Evolutionary conservation across 2,888 invertebrate species (phyloP).

Genomic region (Fissipunctia ypsillon): DNA sequence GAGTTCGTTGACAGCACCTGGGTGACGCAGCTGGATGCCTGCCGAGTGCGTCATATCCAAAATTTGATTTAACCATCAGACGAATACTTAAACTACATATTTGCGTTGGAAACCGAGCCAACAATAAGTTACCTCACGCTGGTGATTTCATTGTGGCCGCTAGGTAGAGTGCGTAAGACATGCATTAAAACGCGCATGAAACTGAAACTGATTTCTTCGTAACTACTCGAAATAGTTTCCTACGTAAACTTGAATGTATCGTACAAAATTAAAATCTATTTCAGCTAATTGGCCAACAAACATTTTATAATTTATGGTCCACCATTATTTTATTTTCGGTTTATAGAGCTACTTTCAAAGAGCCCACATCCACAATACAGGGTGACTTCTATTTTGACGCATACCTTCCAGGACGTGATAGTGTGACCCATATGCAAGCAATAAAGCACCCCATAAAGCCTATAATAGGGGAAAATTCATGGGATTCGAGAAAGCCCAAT

Average conservation of each 20-base stretch:
- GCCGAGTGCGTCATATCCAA: constrained; percentile 77
- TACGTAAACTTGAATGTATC: neutral
- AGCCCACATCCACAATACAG: neutral
- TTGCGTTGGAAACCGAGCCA: constrained; percentile 75
- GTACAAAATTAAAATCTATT: constrained; percentile 7
- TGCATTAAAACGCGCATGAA: constrained; percentile 12
- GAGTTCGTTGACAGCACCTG: constrained; percentile 79
- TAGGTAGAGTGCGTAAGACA: constrained; percentile 40
- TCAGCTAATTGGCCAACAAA: constrained; percentile 9
- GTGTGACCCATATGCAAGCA: neutral
- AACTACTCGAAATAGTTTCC: constrained; percentile 14
- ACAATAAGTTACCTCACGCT: constrained; percentile 60
- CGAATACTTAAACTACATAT: constrained; percentile 73
- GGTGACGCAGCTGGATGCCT: constrained; percentile 75
- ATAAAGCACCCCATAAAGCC: neutral
- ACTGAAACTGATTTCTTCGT: constrained; percentile 2
- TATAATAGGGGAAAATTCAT: neutral
- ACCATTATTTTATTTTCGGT: constrained; percentile 11
- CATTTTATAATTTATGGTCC: neutral
- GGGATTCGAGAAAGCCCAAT: neutral
- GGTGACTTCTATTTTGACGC: neutral
- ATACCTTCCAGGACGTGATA: neutral
- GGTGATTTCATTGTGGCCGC: constrained; percentile 52
- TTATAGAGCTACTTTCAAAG: neutral
- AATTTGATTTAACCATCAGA: constrained; percentile 74